Evolutionary conservation across 2,113 vertebrate genomes (phyloP), one percentile per base, ranked within the genome.

Genomic region (Tachuris rubrigastra): DNA sequence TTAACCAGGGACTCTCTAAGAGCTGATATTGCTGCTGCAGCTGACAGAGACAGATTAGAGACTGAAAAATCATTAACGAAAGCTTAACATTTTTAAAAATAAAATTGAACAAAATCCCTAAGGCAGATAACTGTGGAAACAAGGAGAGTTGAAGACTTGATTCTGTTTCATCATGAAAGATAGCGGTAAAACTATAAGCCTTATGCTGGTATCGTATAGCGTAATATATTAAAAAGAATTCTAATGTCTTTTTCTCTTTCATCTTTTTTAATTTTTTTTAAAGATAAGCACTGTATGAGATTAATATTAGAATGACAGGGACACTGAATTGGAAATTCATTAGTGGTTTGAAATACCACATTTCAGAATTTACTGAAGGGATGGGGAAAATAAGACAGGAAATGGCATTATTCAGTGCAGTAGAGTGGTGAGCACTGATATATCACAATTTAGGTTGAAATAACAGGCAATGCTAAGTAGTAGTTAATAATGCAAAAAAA

Each of bases 161-260:
- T 89, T 95, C 85, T 92, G 42, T 92, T 97, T 95, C 79, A 94
- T 93, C 87, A 73, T 41, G 85, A 66, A 89, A 77, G 79, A 82
- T 60, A 93, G 75, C 42, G 83, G 62, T 89, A 93, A 76, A 85
- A 86, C 65, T 87, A 7, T 86, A 93, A 94, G 53, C 23, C 76
- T 94, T 95, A 58, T 58, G 42, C 62, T 96, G 28, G 53, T 66
- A 74, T 79, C 73, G 69, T 77, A 92, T 63, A 89, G 68, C 90
- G 87, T 95, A 95, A 87, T 87, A 71, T 94, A 95, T 95, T 91
- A 91, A 91, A 97, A 95, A 87, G 89, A 93, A 91, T 94, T 83
- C 67, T 84, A 81, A 94, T 95, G 83, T 84, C 85, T 90, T 90
- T 90, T 88, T 72, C 66, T 53, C 75, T 95, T 97, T 96, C 76